phyloP scores from a whole-genome alignment of 2,797 vertebrate species.

The Pristis pectinata region DNA sequence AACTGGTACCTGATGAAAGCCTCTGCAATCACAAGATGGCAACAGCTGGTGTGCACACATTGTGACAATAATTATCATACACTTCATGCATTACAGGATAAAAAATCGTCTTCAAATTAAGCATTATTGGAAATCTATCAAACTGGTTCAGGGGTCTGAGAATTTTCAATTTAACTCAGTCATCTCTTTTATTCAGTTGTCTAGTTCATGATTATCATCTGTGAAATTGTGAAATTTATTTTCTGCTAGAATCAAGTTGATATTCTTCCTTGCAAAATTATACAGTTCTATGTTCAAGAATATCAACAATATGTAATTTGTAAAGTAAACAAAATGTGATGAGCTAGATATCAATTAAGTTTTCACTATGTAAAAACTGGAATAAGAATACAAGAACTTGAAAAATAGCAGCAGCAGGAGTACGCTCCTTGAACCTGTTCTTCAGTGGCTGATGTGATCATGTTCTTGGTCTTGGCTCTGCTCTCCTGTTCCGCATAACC shows the following conservation, averaged over 20 bases:
- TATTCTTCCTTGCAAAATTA: not conserved
- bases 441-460: too few species aligned
- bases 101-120: not conserved
- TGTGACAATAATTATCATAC: conserved; percentile 24
- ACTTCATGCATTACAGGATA: not conserved
- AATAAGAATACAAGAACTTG: not conserved
- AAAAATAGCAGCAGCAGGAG: not conserved
- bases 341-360: not conserved
- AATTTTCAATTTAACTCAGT: not conserved
- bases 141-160: not conserved
- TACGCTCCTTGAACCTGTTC: too few species aligned
- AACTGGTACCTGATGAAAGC: not conserved
- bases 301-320: not conserved
- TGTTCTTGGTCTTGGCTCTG: too few species aligned
- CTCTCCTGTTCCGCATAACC: too few species aligned
- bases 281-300: not conserved
- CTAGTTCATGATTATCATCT: not conserved
- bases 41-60: conserved; percentile 23
- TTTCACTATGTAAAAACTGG: not conserved
- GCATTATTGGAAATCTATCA: not conserved
- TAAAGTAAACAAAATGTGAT: not conserved
- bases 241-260: not conserved
- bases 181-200: not conserved
- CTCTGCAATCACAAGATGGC: not conserved
- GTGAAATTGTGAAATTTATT: not conserved